Evolutionary conservation across 2,888 invertebrate genomes (phyloP).

Genomic region (Beris chalybata): DNA sequence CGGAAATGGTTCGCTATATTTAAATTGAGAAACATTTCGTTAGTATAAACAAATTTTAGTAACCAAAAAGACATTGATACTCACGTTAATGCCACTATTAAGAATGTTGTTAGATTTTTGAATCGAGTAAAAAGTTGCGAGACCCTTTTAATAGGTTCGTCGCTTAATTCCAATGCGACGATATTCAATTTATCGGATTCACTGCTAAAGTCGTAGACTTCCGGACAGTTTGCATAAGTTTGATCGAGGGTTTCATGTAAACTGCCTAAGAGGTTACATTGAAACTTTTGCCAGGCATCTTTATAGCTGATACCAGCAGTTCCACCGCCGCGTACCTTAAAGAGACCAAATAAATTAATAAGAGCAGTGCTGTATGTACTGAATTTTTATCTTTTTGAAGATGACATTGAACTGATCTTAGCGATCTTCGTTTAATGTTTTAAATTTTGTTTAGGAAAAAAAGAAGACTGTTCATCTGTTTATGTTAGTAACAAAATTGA

Average conservation of each 20-base stretch:
- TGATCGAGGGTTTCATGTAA: slow-evolving; percentile 44
- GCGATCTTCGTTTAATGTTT: neutral
- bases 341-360: no score
- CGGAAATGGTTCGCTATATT: slow-evolving; percentile 48
- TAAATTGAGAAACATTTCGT: neutral
- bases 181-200: slow-evolving; percentile 38
- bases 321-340: slow-evolving; percentile 47
- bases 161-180: slow-evolving; percentile 38
- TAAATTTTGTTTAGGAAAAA: no score
- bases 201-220: slow-evolving; percentile 42
- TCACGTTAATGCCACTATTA: slow-evolving; percentile 42
- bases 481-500: no score
- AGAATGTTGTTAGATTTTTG: slow-evolving; percentile 43
- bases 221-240: slow-evolving; percentile 44
- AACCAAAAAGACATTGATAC: slow-evolving; percentile 33
- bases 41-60: neutral
- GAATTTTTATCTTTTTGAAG: neutral
- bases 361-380: neutral
- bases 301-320: slow-evolving; percentile 47
- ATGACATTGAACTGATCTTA: neutral
- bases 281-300: slow-evolving; percentile 47
- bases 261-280: slow-evolving; percentile 44
- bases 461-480: no score
- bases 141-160: slow-evolving; percentile 45
- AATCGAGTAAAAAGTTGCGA: slow-evolving; percentile 44